phyloP scores from a whole-genome alignment of 1,140 invertebrate genomes.

The Conopomorpha cramerella region DNA sequence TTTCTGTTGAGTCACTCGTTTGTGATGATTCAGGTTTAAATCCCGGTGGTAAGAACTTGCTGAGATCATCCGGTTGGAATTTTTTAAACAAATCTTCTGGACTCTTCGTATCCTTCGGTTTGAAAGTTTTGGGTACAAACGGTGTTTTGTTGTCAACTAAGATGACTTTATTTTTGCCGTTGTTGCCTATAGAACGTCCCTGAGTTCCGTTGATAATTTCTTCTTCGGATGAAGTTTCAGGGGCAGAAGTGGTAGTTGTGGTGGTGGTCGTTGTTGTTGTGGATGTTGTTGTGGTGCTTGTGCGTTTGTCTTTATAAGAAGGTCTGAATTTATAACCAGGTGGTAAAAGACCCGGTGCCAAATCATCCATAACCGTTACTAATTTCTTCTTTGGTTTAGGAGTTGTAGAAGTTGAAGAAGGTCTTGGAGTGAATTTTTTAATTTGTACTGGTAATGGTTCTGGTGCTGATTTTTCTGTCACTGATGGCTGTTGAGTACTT shows the following conservation, averaged over 20 bases:
- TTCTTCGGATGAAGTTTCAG: constrained; percentile 9
- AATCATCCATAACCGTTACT: constrained; percentile 66
- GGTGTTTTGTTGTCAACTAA: constrained; percentile 63
- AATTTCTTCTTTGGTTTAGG: constrained; percentile 55
- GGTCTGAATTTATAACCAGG: constrained; percentile 64
- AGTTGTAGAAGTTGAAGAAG: constrained; percentile 58
- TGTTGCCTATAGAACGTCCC: constrained; percentile 49
- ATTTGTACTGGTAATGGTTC: constrained; percentile 62
- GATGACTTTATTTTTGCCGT: constrained; percentile 56
- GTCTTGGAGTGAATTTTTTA: constrained; percentile 68
- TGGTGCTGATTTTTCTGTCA: constrained; percentile 41
- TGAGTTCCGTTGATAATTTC: constrained; percentile 40
- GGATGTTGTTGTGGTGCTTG: constrained; percentile 49
- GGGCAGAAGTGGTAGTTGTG: constrained; percentile 12
- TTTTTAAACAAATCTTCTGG: constrained; percentile 28
- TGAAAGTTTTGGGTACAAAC: constrained; percentile 71
- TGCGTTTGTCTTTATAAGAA: constrained; percentile 59
- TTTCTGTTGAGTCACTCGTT: constrained; percentile 21
- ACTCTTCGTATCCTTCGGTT: too few relatives aligned
- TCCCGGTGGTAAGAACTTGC: constrained; percentile 66
- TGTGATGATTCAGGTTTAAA: constrained; percentile 52
- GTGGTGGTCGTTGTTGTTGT: constrained; percentile 37
- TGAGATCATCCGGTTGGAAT: constrained; percentile 56
- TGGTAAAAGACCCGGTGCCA: constrained; percentile 64
- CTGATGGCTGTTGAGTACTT: constrained; percentile 38